Evolutionary conservation across 2,113 vertebrate species (phyloP).

Genomic region (Aegotheles bennettii): DNA sequence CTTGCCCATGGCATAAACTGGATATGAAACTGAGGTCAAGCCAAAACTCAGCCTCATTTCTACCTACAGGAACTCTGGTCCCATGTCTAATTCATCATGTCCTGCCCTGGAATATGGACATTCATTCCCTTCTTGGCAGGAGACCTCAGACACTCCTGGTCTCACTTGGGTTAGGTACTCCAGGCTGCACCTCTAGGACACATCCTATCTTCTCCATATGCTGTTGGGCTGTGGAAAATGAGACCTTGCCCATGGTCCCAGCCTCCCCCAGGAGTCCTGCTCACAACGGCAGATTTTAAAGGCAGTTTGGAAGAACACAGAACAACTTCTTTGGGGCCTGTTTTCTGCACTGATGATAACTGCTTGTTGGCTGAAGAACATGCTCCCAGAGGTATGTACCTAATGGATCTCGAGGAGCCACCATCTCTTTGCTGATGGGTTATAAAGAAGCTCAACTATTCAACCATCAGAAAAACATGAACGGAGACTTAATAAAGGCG

Average conservation of each 20-base stretch:
- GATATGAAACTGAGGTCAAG: neutral
- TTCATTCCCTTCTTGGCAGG: neutral
- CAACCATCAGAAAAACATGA: conserved; percentile 7
- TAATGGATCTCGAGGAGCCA: conserved; percentile 57
- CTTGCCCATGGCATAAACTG: neutral
- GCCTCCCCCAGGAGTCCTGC: neutral
- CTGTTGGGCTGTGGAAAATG: no score
- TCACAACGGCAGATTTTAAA: rapidly evolving
- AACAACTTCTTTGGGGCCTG: neutral
- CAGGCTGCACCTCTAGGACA: neutral
- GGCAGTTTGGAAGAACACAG: neutral
- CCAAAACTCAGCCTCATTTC: neutral
- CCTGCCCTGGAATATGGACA: neutral
- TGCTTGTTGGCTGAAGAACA: neutral
- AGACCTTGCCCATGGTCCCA: neutral
- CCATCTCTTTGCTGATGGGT: conserved; percentile 26
- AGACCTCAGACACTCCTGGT: neutral
- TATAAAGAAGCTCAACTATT: conserved; percentile 24
- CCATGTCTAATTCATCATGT: neutral
- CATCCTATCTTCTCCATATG: neutral
- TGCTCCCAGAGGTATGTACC: neutral
- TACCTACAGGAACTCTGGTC: neutral
- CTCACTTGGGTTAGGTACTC: neutral
- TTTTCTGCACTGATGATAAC: neutral
- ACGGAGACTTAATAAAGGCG: conserved; percentile 8